Conservation (phyloP, 2,797 vertebrate genomes). For the Sandelia bainsii region DNA sequence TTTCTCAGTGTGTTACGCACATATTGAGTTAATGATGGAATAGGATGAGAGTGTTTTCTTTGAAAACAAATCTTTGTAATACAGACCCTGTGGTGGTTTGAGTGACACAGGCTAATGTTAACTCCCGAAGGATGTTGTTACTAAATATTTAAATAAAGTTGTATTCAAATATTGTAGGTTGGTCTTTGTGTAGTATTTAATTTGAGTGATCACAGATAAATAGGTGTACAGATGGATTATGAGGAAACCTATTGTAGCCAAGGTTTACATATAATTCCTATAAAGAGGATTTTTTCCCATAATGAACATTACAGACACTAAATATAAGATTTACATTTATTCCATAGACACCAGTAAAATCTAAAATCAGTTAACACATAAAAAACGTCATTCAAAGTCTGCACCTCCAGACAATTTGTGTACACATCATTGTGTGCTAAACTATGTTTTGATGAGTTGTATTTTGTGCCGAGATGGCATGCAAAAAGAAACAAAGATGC, state of each 20-base stretch:
- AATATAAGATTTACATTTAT: conserved; percentile 69
- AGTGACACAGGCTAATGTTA: conserved; percentile 10
- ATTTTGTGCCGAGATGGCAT: conserved; percentile 10
- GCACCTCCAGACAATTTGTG: conserved; percentile 43
- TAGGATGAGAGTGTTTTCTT: background rate
- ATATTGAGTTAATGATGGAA: background rate
- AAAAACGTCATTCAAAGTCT: conserved; percentile 26
- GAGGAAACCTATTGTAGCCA: background rate
- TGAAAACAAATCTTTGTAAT: background rate
- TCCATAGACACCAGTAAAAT: conserved; percentile 47
- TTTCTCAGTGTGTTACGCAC: background rate
- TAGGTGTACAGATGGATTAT: background rate
- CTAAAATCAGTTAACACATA: conserved; percentile 38
- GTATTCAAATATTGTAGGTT: conserved; percentile 37
- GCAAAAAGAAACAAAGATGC: conserved; percentile 39
- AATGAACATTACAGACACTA: conserved; percentile 35
- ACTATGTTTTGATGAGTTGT: conserved; percentile 27
- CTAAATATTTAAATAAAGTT: conserved; percentile 66
- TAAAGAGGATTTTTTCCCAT: background rate
- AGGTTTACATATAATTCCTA: background rate
- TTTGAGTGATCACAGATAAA: background rate
- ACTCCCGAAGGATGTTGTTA: conserved; percentile 23
- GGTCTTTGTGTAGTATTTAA: background rate
- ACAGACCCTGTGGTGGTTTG: conserved; percentile 19
- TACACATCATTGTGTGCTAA: conserved; percentile 24